Conservation (phyloP, 2,888 invertebrate genomes). For the Aspidiotus destructor region DNA sequence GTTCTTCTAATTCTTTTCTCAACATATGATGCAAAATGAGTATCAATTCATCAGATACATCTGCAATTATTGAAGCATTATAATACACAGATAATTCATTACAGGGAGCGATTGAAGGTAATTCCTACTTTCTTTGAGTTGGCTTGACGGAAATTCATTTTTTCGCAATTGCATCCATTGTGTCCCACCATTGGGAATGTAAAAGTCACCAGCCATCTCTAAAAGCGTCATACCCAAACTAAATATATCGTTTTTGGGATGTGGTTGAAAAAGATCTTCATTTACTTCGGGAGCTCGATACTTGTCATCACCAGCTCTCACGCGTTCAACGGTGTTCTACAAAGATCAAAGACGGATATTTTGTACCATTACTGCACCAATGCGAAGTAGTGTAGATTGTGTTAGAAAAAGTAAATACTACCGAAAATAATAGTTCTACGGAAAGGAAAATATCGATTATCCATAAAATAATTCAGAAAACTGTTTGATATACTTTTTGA, state of each 20-base stretch:
- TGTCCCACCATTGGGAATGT: slow-evolving; percentile 23
- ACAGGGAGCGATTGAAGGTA: not conserved
- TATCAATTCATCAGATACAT: slow-evolving; percentile 20
- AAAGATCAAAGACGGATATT: not conserved
- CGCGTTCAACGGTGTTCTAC: not conserved
- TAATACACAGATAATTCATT: not conserved
- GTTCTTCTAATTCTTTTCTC: slow-evolving; percentile 15
- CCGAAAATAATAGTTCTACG: too few relatives aligned
- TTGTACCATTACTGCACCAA: not conserved
- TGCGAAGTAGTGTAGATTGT: not conserved
- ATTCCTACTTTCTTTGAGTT: slow-evolving; percentile 25
- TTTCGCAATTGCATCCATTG: slow-evolving; percentile 25
- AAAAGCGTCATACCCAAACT: slow-evolving; percentile 26
- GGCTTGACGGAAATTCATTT: slow-evolving; percentile 23
- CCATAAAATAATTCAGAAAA: too few relatives aligned
- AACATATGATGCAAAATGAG: slow-evolving; percentile 20
- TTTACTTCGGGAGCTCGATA: slow-evolving; percentile 27
- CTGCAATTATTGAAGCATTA: not conserved
- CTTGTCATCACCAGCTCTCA: slow-evolving; percentile 28
- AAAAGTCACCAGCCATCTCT: slow-evolving; percentile 30
- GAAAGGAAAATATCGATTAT: too few relatives aligned
- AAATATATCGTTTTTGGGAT: slow-evolving; percentile 27
- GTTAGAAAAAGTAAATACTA: not conserved
- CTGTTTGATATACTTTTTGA: too few relatives aligned
- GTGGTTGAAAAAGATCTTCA: slow-evolving; percentile 22